Percentiles rank a stretch among this genome's conserved stretches.
Conservation (phyloP, 2,888 invertebrate species). For the Timema cristinae region DNA sequence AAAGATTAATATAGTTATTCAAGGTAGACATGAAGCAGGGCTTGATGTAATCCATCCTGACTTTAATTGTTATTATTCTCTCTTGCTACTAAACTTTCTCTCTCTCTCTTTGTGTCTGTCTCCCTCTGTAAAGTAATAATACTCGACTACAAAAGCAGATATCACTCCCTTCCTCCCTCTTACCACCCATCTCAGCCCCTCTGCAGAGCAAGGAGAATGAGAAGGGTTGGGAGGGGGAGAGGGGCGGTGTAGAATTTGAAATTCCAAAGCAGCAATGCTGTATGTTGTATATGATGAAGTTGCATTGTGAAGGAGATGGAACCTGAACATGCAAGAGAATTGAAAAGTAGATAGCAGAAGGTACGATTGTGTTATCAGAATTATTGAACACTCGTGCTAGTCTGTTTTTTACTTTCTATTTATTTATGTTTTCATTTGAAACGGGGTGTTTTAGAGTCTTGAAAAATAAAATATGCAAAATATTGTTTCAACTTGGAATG, state of each 20-base stretch:
- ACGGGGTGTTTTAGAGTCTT: too few species aligned
- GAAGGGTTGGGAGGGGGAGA: neutral
- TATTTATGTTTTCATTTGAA: too few species aligned
- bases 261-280: conserved; percentile 23
- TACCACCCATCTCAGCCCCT: too few species aligned
- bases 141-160: conserved; percentile 27
- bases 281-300: conserved; percentile 23
- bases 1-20: too few species aligned
- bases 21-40: too few species aligned
- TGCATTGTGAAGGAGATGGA: conserved; percentile 30
- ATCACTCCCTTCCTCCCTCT: conserved; percentile 22
- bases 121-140: conserved; percentile 27
- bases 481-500: too few species aligned
- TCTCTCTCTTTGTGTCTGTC: conserved; percentile 8
- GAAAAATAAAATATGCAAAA: too few species aligned
- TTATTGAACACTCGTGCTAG: too few species aligned
- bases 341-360: conserved; percentile 1
- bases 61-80: conserved; percentile 18
- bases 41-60: conserved; percentile 8
- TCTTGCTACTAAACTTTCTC: conserved; percentile 12
- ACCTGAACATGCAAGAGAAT: conserved; percentile 20
- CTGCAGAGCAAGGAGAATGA: conserved; percentile 17
- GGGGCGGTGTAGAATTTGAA: conserved; percentile 17
- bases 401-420: too few species aligned
- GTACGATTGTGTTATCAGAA: neutral